Evolutionary conservation across 2,113 vertebrate species (phyloP).

Genomic region (Solea solea): DNA sequence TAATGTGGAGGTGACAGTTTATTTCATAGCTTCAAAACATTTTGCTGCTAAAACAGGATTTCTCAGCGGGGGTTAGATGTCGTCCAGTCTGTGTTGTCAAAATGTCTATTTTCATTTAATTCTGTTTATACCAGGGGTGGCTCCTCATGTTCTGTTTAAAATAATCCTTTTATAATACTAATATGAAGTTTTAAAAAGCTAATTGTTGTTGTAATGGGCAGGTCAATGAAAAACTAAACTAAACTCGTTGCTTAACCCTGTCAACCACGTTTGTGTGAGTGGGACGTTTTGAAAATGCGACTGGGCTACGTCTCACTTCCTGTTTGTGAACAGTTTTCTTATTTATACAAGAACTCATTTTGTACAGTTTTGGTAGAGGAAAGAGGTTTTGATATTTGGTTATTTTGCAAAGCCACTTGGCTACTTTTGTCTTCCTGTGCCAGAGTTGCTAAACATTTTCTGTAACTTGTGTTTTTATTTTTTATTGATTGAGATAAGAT

Average conservation of each 20-base stretch:
- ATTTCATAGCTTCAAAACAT: slow-evolving; percentile 85
- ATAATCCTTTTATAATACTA: not conserved
- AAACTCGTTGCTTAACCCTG: slow-evolving; percentile 5
- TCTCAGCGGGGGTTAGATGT: slow-evolving; percentile 67
- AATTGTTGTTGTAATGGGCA: slow-evolving; percentile 2
- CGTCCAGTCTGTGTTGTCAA: slow-evolving; percentile 60
- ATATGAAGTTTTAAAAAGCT: not conserved
- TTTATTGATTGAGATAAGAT: slow-evolving; percentile 73
- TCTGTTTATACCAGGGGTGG: slow-evolving; percentile 1
- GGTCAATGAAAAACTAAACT: not conserved
- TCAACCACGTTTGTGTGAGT: slow-evolving; percentile 45
- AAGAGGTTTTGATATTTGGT: slow-evolving; percentile 80
- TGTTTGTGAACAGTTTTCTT: slow-evolving; percentile 79
- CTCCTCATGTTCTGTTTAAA: slow-evolving; percentile 4
- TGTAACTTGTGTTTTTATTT: slow-evolving; percentile 67
- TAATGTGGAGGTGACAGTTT: slow-evolving; percentile 56
- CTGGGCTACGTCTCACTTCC: slow-evolving; percentile 54
- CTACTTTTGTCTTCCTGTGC: slow-evolving; percentile 83
- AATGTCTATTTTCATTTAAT: slow-evolving; percentile 38
- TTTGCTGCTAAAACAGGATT: slow-evolving; percentile 84
- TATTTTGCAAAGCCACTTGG: slow-evolving; percentile 77
- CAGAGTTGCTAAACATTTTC: slow-evolving; percentile 78
- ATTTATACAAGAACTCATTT: slow-evolving; percentile 85
- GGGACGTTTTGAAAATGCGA: slow-evolving; percentile 52
- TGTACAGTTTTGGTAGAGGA: slow-evolving; percentile 81